A percentile compares a stretch with the other conserved stretches of the same genome.
phyloP scores from a whole-genome alignment of 2,113 vertebrate genomes.

The Alligator mississippiensis region DNA sequence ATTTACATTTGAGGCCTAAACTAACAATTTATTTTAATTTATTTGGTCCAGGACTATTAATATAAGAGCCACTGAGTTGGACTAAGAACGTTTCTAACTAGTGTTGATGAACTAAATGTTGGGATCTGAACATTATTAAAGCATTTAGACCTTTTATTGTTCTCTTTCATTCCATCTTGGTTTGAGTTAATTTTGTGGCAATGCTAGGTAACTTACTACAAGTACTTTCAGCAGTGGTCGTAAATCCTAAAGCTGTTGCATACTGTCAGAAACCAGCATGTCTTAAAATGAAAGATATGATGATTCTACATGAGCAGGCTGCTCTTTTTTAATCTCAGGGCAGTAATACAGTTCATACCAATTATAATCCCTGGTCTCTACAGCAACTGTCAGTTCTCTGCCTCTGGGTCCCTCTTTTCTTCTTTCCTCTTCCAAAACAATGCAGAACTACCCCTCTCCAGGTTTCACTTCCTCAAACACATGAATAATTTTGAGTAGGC shows the following conservation, averaged over 20 bases:
- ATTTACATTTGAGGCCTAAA: not conserved
- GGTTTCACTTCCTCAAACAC: not conserved
- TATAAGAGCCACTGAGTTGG: not conserved
- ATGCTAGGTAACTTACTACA: not conserved
- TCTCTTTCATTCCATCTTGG: not conserved
- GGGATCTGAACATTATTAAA: not conserved
- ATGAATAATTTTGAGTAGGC: not conserved
- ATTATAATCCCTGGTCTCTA: conserved; percentile 27
- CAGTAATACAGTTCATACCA: not conserved
- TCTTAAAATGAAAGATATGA: conserved; percentile 17
- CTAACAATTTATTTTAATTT: not conserved
- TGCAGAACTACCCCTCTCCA: not conserved
- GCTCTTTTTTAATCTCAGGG: no score
- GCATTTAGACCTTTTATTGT: not conserved
- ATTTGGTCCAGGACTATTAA: not conserved
- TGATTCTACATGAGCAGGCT: not conserved
- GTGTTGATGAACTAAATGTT: not conserved
- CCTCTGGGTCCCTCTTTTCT: not conserved
- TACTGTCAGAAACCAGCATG: conserved; percentile 20
- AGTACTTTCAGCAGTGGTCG: not conserved
- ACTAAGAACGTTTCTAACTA: not conserved
- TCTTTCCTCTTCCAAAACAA: not conserved
- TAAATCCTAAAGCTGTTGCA: not conserved
- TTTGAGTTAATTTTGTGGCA: not conserved
- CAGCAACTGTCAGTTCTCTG: not conserved